Evolutionary conservation across 2,113 vertebrate genomes (phyloP).

Genomic region (Thomomys bottae): DNA sequence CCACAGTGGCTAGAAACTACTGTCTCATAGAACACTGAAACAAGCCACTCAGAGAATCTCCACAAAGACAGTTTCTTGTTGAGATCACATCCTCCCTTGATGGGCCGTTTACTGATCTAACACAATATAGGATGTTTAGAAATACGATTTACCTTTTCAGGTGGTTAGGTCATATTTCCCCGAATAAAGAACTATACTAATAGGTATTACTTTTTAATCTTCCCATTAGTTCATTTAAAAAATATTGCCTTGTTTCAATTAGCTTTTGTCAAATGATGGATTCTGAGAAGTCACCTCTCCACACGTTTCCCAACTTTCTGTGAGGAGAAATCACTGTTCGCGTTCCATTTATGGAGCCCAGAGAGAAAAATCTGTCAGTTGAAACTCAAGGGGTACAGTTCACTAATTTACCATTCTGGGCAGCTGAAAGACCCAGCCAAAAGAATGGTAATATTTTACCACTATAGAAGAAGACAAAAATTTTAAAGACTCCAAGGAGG

Average conservation of each 20-base stretch:
- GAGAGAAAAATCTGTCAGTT: not conserved
- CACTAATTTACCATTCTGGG: not conserved
- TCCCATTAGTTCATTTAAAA: not conserved
- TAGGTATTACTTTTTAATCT: slow-evolving; percentile 19
- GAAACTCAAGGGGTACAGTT: not conserved
- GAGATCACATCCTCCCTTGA: not conserved
- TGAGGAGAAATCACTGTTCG: slow-evolving; percentile 8
- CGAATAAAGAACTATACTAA: slow-evolving; percentile 6
- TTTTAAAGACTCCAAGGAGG: not conserved
- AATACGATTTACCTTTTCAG: slow-evolving; percentile 22
- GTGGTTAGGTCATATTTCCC: slow-evolving; percentile 21
- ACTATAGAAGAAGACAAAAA: not conserved
- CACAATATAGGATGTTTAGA: not conserved
- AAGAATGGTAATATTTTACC: not conserved
- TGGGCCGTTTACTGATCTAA: not conserved
- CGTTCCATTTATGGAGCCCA: not conserved
- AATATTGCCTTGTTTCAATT: slow-evolving; percentile 21
- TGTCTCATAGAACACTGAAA: not conserved
- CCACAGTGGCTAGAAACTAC: not conserved
- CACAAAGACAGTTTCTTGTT: not conserved
- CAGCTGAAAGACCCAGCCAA: not conserved
- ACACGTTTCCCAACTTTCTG: not conserved
- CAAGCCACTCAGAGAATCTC: not conserved
- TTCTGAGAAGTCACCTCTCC: slow-evolving; percentile 39
- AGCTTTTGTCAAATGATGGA: slow-evolving; percentile 36